phyloP scores from a whole-genome alignment of 2,888 invertebrate genomes.

The Ectropis crepuscularia region DNA sequence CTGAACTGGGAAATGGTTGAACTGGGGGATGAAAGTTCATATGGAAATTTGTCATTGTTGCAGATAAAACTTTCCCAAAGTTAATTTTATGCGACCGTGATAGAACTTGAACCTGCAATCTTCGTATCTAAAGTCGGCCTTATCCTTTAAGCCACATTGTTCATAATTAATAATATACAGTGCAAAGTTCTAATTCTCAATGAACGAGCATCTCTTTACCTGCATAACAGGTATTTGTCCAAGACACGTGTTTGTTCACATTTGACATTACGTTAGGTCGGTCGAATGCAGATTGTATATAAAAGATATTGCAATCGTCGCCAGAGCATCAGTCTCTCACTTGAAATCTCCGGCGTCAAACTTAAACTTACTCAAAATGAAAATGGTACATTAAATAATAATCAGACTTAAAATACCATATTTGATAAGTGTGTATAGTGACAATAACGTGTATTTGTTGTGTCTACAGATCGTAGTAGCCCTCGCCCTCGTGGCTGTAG shows the following conservation, averaged over 20 bases:
- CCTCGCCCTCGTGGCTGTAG: conserved; percentile 65
- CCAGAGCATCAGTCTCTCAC: conserved; percentile 70
- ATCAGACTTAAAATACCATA: neutral
- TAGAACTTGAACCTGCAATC: conserved; percentile 87
- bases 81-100: too few relatives aligned
- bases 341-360: conserved; percentile 60
- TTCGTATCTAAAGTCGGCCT: conserved; percentile 90
- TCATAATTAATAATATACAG: too few relatives aligned
- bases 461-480: conserved; percentile 50
- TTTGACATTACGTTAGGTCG: conserved; percentile 71
- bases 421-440: neutral
- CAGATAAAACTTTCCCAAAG: too few relatives aligned
- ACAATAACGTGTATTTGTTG: neutral
- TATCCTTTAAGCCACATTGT: conserved; percentile 88
- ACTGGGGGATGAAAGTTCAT: too few relatives aligned
- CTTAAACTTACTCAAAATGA: conserved; percentile 66
- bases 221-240: neutral
- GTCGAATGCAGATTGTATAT: conserved; percentile 67
- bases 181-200: too few relatives aligned
- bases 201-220: neutral
- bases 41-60: too few relatives aligned
- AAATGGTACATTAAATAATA: conserved; percentile 60
- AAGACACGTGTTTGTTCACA: neutral
- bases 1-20: too few relatives aligned
- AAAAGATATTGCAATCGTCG: conserved; percentile 67